Conservation (phyloP, 2,888 invertebrate genomes). For the Stenodera caucasica region DNA sequence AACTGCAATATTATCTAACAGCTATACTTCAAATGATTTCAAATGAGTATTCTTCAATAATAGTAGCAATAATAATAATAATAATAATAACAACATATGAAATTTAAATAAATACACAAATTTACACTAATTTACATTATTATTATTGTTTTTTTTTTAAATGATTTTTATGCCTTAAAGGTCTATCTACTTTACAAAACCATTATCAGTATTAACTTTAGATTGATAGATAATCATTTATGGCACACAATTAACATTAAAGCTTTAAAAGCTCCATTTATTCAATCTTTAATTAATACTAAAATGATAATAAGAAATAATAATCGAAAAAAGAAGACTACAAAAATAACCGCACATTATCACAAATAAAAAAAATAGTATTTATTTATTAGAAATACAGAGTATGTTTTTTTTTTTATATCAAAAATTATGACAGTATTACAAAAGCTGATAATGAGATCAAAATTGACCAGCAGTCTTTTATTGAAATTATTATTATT, state of each 20-base stretch:
- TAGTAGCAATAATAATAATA: constrained; percentile 1
- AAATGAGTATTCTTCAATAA: constrained; percentile 32
- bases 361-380: constrained; percentile 15
- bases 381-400: constrained; percentile 27
- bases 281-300: background rate
- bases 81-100: constrained; percentile 43
- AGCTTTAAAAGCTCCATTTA: constrained; percentile 18
- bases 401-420: constrained; percentile 22
- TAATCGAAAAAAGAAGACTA: background rate
- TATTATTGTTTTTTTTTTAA: background rate
- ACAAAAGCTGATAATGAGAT: constrained; percentile 44
- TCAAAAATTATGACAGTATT: constrained; percentile 32
- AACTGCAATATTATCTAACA: constrained; percentile 55
- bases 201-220: background rate
- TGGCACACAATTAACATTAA: constrained; percentile 8
- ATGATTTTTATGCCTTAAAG: background rate
- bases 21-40: constrained; percentile 54
- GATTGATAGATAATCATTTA: constrained; percentile 8
- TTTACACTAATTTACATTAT: constrained; percentile 47
- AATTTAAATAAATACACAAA: constrained; percentile 53
- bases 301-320: background rate
- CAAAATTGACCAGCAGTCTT: constrained; percentile 53
- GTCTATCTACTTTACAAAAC: background rate
- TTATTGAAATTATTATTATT: constrained; percentile 35
- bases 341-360: constrained; percentile 2